These are phyloP conservation scores for Penaeus japonicus DNA, from an alignment of 1,140 invertebrate genomes.

Conservation along the genomic window DNA sequence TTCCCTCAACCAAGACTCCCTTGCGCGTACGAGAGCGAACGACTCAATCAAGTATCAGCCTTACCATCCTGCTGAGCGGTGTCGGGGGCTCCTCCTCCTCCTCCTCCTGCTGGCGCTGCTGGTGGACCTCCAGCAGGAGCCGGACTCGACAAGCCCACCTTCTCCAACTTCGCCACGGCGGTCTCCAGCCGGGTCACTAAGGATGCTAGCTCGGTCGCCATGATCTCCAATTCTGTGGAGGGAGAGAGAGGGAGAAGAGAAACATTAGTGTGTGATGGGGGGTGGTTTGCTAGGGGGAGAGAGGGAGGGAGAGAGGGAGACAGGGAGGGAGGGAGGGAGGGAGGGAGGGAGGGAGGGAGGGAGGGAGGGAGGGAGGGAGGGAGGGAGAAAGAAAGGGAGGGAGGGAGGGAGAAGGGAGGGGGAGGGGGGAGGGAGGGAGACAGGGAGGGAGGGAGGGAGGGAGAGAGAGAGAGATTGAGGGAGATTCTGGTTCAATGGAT, in stretches of 20 bases:
- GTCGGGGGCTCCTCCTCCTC: not conserved
- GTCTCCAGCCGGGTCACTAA: conserved; percentile 78
- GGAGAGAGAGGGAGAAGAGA: conserved; percentile 69
- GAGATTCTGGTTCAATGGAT: not conserved
- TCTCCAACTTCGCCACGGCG: conserved; percentile 64
- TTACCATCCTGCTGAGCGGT: no score
- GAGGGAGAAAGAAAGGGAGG: not conserved
- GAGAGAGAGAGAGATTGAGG: not conserved
- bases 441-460: not conserved
- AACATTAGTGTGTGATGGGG: not conserved
- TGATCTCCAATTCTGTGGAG: conserved; percentile 76
- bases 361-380: not conserved
- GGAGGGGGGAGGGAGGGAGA: not conserved
- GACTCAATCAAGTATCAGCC: no score
- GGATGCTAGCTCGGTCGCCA: conserved; percentile 74
- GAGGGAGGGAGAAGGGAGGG: not conserved
- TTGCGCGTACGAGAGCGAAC: no score
- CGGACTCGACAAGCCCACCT: not conserved
- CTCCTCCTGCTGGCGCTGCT: conserved; percentile 68
- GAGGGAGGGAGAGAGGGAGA: not conserved
- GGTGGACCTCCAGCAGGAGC: conserved; percentile 68
- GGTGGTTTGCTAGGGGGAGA: not conserved
- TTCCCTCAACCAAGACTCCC: no score
- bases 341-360: not conserved
- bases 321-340: not conserved